These are phyloP conservation scores for Crocuta crocuta DNA, from an alignment of 2,113 vertebrate species.

Conservation along the genomic window DNA sequence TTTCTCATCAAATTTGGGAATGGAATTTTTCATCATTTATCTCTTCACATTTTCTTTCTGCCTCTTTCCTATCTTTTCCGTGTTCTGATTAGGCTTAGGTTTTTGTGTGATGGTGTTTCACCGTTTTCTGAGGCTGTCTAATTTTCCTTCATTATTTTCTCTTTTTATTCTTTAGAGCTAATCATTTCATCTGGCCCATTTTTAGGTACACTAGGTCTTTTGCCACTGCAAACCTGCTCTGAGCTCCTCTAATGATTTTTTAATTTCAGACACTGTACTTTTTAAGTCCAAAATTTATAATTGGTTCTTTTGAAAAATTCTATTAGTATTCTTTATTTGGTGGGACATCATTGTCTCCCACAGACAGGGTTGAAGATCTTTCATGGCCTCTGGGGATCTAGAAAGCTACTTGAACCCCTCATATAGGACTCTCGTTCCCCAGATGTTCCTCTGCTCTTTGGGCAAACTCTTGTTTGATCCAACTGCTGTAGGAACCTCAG, in stretches of 20 bases:
- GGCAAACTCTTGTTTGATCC: neutral
- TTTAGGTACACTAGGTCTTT: neutral
- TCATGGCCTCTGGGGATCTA: neutral
- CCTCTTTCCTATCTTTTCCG: neutral
- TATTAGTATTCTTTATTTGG: neutral
- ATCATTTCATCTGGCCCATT: neutral
- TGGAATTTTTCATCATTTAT: neutral
- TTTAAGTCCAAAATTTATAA: neutral
- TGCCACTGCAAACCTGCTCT: neutral
- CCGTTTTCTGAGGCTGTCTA: neutral
- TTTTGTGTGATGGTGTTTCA: neutral
- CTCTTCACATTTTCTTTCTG: neutral
- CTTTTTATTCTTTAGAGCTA: neutral
- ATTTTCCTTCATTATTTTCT: neutral
- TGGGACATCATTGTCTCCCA: neutral
- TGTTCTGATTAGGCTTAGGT: neutral
- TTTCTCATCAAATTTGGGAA: neutral
- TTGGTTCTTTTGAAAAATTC: neutral
- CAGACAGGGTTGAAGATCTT: neutral
- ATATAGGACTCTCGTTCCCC: neutral
- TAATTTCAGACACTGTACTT: neutral
- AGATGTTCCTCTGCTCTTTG: conserved; percentile 8
- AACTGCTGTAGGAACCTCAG: neutral
- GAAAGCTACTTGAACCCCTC: neutral
- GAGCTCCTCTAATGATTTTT: neutral